Percentiles rank a stretch among this genome's conserved stretches.
phyloP scores from a whole-genome alignment of 2,797 vertebrate genomes.

The Alca torda region DNA sequence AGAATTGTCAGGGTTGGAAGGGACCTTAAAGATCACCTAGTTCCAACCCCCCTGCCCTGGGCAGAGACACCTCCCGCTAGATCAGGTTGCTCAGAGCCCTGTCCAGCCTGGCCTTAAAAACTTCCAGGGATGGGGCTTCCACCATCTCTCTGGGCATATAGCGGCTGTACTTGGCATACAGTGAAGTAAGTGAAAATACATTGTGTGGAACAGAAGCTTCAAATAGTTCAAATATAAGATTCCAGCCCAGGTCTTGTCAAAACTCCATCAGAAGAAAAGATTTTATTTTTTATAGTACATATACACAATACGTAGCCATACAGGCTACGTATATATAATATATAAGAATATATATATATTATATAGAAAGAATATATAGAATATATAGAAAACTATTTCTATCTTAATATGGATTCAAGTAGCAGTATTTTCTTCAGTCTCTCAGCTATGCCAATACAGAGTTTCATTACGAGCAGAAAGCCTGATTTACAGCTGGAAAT shows the following conservation, averaged over 20 bases:
- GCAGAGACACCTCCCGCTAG: no score
- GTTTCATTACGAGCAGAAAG: not conserved
- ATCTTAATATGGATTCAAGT: not conserved
- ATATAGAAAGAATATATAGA: not conserved
- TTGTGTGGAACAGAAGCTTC: not conserved
- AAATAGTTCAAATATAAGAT: not conserved
- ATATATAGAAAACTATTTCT: not conserved
- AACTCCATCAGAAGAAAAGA: not conserved
- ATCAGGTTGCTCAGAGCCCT: no score
- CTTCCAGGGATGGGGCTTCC: no score
- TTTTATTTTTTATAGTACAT: not conserved
- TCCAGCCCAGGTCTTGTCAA: not conserved
- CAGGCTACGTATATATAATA: not conserved
- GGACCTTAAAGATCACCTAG: no score
- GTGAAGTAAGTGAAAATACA: not conserved
- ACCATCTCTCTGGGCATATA: no score
- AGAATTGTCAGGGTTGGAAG: no score
- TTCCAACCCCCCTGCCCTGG: no score
- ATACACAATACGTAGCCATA: not conserved
- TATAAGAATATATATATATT: no score
- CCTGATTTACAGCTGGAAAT: not conserved
- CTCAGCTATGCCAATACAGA: not conserved
- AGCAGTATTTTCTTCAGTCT: not conserved
- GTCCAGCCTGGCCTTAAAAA: no score
- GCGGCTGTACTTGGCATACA: no score